Evolutionary conservation across 92 coral and sea anemone genomes (phyloP).

Genomic region (Metridium senile): DNA sequence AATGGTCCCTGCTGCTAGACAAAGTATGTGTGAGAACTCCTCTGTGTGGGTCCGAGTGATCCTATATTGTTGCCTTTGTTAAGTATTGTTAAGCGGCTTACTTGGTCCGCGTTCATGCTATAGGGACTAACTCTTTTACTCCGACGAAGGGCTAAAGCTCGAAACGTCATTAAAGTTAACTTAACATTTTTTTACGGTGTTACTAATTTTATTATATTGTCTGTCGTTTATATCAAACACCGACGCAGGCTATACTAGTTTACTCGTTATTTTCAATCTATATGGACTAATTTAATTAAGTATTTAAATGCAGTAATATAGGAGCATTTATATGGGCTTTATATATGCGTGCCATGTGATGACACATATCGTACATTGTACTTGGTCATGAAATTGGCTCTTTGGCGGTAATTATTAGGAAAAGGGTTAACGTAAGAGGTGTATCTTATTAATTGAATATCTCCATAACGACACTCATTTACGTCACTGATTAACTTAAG

Average conservation of each 20-base stretch:
- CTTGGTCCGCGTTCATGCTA: not conserved
- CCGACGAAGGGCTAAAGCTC: not conserved
- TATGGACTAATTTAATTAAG: too few relatives aligned
- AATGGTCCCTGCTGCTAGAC: not conserved
- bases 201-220: too few relatives aligned
- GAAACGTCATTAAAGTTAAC: too few relatives aligned
- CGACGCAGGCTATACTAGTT: too few relatives aligned
- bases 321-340: too few relatives aligned
- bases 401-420: not conserved
- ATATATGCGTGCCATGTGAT: too few relatives aligned
- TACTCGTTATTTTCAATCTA: too few relatives aligned
- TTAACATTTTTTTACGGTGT: too few relatives aligned
- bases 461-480: not conserved
- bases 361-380: too few relatives aligned
- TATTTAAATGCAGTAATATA: too few relatives aligned
- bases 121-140: not conserved
- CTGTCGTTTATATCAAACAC: too few relatives aligned
- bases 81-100: not conserved
- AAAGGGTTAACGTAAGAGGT: not conserved
- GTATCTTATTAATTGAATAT: not conserved
- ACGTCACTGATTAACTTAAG: not conserved
- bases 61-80: not conserved
- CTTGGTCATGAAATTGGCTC: not conserved
- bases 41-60: not conserved
- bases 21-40: constrained; percentile 1